phyloP scores from a whole-genome alignment of 2,113 vertebrate genomes.

The Asarcornis scutulata region DNA sequence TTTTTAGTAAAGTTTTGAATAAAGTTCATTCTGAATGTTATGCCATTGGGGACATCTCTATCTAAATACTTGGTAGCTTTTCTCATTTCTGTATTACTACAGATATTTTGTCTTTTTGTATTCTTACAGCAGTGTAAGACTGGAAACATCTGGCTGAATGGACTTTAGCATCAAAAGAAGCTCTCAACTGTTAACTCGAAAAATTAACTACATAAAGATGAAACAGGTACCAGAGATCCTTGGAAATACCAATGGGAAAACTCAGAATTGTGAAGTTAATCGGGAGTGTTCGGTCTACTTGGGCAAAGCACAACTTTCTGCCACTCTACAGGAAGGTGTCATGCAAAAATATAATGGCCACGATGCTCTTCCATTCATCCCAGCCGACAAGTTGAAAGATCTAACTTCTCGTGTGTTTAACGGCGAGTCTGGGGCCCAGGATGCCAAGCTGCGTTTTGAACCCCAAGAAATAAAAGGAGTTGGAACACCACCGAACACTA shows the following conservation, averaged over 20 bases:
- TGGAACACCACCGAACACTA: conserved; percentile 81
- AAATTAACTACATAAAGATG: conserved; percentile 88
- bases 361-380: conserved; percentile 81
- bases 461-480: conserved; percentile 83
- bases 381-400: conserved; percentile 89
- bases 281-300: conserved; percentile 88
- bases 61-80: neutral
- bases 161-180: conserved; percentile 82
- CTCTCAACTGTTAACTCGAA: conserved; percentile 85
- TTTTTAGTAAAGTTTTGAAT: neutral
- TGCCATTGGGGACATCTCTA: neutral
- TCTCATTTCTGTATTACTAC: neutral
- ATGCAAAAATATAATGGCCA: conserved; percentile 90
- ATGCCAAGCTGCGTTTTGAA: conserved; percentile 84
- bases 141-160: conserved; percentile 79
- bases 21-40: neutral
- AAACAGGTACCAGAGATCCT: conserved; percentile 91
- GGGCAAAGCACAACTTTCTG: conserved; percentile 89
- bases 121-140: conserved; percentile 72
- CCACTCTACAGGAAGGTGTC: conserved; percentile 88
- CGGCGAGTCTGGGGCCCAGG: conserved; percentile 84
- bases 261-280: conserved; percentile 83
- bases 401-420: conserved; percentile 92
- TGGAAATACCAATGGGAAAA: conserved; percentile 79
- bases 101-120: conserved; percentile 5